Conservation (phyloP, 2,888 invertebrate species). For the Teleiodes luculella region DNA sequence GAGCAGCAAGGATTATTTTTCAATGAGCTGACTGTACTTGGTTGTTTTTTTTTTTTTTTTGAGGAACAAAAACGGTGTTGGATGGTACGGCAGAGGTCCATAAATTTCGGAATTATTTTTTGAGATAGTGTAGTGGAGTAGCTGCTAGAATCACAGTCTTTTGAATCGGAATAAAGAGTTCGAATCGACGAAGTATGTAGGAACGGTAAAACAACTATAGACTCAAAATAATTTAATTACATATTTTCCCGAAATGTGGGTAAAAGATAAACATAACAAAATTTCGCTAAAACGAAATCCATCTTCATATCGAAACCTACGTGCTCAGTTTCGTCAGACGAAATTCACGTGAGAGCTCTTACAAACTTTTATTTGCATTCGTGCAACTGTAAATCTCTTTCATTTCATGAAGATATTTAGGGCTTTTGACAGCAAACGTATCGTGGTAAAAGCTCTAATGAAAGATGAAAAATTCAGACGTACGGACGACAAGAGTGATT, state of each 20-base stretch:
- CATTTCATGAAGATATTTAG: neutral
- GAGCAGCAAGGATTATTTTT: conserved; percentile 21
- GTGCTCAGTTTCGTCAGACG: neutral
- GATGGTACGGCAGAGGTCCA: neutral
- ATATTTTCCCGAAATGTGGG: too few relatives aligned
- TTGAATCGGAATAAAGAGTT: too few relatives aligned
- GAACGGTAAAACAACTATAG: too few relatives aligned
- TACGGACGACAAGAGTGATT: conserved; percentile 34
- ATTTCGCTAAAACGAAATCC: neutral
- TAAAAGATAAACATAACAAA: neutral
- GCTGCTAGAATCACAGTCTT: too few relatives aligned
- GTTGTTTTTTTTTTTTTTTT: neutral
- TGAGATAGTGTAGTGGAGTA: too few relatives aligned
- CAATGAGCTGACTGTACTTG: neutral
- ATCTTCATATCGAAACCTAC: conserved; percentile 2
- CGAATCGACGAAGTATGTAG: too few relatives aligned
- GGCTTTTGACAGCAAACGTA: conserved; percentile 3
- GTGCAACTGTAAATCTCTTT: neutral
- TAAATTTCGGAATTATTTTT: too few relatives aligned
- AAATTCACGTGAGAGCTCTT: conserved; percentile 11
- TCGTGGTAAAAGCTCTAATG: conserved; percentile 32
- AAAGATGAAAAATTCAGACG: conserved; percentile 42
- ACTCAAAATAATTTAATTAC: too few relatives aligned
- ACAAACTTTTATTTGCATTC: conserved; percentile 7
- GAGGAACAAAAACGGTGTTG: neutral